Base-by-base conservation (phyloP, 2,888 invertebrate species). In the Caenorhabditis doughertyi region DNA sequence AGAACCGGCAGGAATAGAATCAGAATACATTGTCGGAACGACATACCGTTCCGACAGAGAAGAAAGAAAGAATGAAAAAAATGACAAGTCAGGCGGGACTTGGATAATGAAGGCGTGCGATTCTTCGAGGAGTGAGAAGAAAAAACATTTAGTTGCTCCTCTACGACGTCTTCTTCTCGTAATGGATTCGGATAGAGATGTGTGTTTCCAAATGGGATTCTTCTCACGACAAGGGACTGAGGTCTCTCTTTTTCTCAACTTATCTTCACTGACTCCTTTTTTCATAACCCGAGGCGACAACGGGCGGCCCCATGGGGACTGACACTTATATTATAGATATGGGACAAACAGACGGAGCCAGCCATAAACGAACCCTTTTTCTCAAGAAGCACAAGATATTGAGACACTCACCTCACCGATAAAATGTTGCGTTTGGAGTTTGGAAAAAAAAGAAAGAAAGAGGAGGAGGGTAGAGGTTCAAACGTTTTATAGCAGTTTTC, bases 251-350 rank as follows among this genome's bases (percentile, higher is more conserved):
- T 47, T 55, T 35, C 53, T 42, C 47, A 35, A 67, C 65, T 74
- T 76, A 76, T 76, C 76, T 76, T 76, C 76, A 76, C 76, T 76
- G 68, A 76, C 67, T 68, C 76, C 32, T 76, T 76, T 76, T 76
- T 68, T 76, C 76, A 76, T 76, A 76, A 76, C 76, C 76, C 76
- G 76, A 76, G 76, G 76, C 76, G 76, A 76, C 76, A 76, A 76
- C 76, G 67, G 76, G 76, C 53, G 68, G 74, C 65, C 76, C 76
- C 76, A 53, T 60, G 65, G 76, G 70, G 76, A 58, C 76, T 76
- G 58, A 42, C 76, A 76, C 68, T 76, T 76, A 42, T 60, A 76
- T 76, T 76, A 76, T 76, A 68, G 76, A 76, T 67, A 76, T 67
- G 76, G 60, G 76, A 60, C 74, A 74, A 73, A 73, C 64, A 73